Evolutionary conservation across 2,113 vertebrate species (phyloP).

Genomic region (Melozone crissalis): DNA sequence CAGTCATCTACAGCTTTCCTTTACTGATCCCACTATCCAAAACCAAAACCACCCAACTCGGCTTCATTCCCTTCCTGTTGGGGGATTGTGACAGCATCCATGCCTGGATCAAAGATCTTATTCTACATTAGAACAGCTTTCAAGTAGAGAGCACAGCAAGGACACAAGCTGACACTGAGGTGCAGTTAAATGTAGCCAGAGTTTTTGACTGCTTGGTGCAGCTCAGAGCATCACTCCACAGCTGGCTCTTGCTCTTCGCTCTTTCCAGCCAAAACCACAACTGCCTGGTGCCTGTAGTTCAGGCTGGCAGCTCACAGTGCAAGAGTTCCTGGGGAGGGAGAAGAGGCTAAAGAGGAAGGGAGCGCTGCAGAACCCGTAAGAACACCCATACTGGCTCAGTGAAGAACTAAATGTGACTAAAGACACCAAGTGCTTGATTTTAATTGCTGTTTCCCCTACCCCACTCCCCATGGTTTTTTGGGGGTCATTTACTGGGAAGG

Average conservation of each 20-base stretch:
- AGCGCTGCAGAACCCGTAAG: neutral
- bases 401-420: neutral
- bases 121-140: neutral
- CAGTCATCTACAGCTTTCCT: neutral
- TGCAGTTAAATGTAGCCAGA: neutral
- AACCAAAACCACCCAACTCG: neutral
- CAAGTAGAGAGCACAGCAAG: neutral
- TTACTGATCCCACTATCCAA: neutral
- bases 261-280: neutral
- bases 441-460: neutral
- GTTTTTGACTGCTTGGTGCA: neutral
- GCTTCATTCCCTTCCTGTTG: neutral
- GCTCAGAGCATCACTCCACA: neutral
- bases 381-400: neutral
- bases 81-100: accelerated
- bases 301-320: neutral
- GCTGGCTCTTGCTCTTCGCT: neutral
- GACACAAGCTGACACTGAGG: neutral
- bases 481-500: neutral
- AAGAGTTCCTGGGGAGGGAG: neutral
- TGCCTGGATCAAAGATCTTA: neutral
- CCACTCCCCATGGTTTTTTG: neutral
- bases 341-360: neutral
- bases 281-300: neutral
- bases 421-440: neutral